A percentile compares a stretch with the other conserved stretches of the same genome.
phyloP scores from a whole-genome alignment of 2,888 invertebrate species.

The Andricus quercusramuli region DNA sequence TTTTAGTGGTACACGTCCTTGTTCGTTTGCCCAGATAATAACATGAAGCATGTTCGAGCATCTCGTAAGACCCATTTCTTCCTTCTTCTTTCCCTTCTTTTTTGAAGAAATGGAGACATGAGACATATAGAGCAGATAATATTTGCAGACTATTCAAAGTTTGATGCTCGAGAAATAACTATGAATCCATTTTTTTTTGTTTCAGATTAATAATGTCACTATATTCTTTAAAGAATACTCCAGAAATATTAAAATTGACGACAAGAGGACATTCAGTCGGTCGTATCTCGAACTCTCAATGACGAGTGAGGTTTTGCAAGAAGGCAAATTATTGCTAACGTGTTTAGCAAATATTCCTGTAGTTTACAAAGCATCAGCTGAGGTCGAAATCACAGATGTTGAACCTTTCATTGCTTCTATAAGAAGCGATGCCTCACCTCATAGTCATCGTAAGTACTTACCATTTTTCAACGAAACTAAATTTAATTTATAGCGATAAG shows the following conservation, averaged over 20 bases:
- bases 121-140: not conserved
- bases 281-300: slow-evolving; percentile 70
- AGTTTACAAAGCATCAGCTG: slow-evolving; percentile 70
- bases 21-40: not conserved
- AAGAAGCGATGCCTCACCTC: slow-evolving; percentile 74
- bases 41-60: not conserved
- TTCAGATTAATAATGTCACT: slow-evolving; percentile 66
- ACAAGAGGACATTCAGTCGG: slow-evolving; percentile 62
- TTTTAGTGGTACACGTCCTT: not conserved
- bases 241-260: slow-evolving; percentile 49
- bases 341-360: slow-evolving; percentile 71
- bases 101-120: not conserved
- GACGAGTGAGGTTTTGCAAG: slow-evolving; percentile 68
- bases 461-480: not conserved
- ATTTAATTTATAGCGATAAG: not conserved
- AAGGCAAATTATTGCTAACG: slow-evolving; percentile 66
- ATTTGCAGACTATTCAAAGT: not conserved
- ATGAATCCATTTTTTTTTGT: slow-evolving; percentile 47
- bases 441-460: slow-evolving; percentile 70
- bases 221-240: slow-evolving; percentile 60
- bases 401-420: slow-evolving; percentile 73
- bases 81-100: not conserved
- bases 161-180: not conserved
- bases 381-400: slow-evolving; percentile 70
- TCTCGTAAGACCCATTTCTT: not conserved